Evolutionary conservation across 2,113 vertebrate genomes (phyloP), one percentile per base, ranked within the genome.

Genomic region (Carassius carassius): DNA sequence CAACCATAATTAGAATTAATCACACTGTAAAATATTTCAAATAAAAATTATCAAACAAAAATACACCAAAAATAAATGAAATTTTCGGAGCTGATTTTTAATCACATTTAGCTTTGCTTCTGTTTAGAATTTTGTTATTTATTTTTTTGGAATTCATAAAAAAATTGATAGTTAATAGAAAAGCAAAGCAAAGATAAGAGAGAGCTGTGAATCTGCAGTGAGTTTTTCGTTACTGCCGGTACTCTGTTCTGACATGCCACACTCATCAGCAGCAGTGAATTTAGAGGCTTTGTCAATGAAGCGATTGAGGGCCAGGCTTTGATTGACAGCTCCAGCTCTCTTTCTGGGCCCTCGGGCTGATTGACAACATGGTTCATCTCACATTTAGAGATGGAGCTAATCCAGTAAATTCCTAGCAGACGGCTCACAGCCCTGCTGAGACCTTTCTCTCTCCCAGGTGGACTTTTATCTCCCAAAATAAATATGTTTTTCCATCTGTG

Each of bases 371-470:
- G 92, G 92, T 96, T 96, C 94, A 95, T 96, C 95, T 94, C 94
- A 94, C 96, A 95, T 96, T 96, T 97, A 96, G 93, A 95, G 95
- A 95, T 95, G 96, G 95, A 96, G 95, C 96, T 96, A 97, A 96
- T 96, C 95, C 94, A 95, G 92, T 95, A 96, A 95, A 95, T 94
- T 95, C 93, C 92, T 93, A 94, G 89, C 94, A 94, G 94, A 95
- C 92, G 91, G 88, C 78, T 90, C 85, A 70, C 89, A 90, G 90
- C 92, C 93, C 92, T 93, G 92, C 86, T 89, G 93, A 94, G 92
- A 93, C 95, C 94, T 93, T 93, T 96, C 94, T 95, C 94, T 93
- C 91, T 82, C 94, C 92, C 94, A 94, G 94, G 93, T 94, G 96
- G 94, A 95, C 95, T 93, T 96, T 94, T 93, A 92, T 92, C 95